phyloP scores from a whole-genome alignment of 2,888 invertebrate species.

The Carpatolechia fugitivella region DNA sequence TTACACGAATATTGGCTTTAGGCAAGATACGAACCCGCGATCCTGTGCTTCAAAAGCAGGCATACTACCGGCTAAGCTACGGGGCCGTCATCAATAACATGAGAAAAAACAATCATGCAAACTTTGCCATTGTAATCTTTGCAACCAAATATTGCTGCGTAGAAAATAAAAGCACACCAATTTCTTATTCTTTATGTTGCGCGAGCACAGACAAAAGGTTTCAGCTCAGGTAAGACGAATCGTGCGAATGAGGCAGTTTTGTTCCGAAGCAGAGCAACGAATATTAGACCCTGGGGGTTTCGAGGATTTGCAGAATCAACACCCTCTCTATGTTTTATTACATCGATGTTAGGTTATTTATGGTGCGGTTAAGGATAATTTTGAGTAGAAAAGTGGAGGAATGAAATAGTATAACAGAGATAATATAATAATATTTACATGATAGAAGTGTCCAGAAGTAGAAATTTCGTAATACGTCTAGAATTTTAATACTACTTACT shows the following conservation, averaged over 20 bases:
- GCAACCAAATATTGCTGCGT: not conserved
- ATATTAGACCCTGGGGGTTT: conserved; percentile 1
- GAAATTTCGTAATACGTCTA: too few relatives aligned
- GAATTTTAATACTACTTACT: too few relatives aligned
- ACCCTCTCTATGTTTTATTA: not conserved
- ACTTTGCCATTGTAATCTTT: not conserved
- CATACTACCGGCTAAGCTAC: too few relatives aligned
- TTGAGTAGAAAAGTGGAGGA: not conserved
- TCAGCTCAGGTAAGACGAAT: conserved; percentile 5
- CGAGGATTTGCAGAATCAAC: conserved; percentile 6
- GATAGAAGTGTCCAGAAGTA: too few relatives aligned
- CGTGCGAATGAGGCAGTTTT: conserved; percentile 5
- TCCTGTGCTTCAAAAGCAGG: too few relatives aligned
- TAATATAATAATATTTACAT: too few relatives aligned
- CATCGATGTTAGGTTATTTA: not conserved
- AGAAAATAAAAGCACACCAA: not conserved
- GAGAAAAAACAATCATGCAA: too few relatives aligned
- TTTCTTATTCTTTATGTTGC: conserved; percentile 1
- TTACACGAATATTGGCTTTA: too few relatives aligned
- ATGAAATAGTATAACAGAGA: not conserved
- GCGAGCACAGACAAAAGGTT: conserved; percentile 2
- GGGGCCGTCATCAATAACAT: too few relatives aligned
- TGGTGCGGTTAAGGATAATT: not conserved
- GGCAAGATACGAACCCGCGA: too few relatives aligned
- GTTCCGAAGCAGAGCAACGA: conserved; percentile 1